Evolutionary conservation across 2,797 vertebrate genomes (phyloP).

Genomic region (Synaphobranchus kaupii): DNA sequence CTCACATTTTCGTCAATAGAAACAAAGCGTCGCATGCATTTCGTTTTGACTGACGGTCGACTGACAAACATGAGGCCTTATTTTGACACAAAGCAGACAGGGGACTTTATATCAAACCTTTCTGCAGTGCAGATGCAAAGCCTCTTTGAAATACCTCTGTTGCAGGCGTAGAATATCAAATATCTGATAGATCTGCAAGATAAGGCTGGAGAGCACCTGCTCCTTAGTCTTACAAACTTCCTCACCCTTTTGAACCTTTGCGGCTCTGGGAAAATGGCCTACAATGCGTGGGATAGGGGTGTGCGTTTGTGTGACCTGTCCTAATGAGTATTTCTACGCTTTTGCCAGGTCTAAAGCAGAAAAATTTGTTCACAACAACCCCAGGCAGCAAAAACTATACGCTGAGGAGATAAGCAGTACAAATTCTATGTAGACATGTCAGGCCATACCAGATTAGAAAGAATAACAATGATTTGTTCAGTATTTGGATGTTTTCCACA

Average conservation of each 20-base stretch:
- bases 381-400: not conserved
- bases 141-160: not conserved
- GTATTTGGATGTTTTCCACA: not conserved
- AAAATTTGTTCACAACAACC: constrained; percentile 1
- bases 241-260: not conserved
- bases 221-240: not conserved
- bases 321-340: constrained; percentile 26
- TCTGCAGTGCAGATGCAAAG: no score
- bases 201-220: not conserved
- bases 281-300: not conserved
- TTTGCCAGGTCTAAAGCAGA: not conserved
- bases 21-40: not conserved
- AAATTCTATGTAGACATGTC: not conserved
- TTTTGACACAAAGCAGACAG: not conserved
- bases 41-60: not conserved
- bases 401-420: not conserved
- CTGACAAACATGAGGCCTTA: not conserved
- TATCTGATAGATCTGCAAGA: not conserved
- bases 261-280: not conserved
- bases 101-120: not conserved
- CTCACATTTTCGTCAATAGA: not conserved
- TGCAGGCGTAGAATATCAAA: not conserved
- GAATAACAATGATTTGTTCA: not conserved
- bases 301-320: not conserved
- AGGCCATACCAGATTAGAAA: not conserved